phyloP scores from a whole-genome alignment of 2,888 invertebrate species.

The Melolontha melolontha region DNA sequence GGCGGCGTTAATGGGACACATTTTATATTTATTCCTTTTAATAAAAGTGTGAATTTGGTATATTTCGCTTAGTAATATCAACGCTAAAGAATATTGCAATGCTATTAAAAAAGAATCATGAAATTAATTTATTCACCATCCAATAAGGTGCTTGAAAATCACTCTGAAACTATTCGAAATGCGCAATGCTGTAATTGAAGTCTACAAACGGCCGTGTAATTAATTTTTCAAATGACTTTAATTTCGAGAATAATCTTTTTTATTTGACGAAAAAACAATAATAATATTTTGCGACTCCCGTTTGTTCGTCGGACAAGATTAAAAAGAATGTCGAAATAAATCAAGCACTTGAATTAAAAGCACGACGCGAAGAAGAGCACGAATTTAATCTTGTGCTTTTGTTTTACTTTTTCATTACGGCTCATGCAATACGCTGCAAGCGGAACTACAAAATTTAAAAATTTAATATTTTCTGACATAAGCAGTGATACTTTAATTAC shows the following conservation, averaged over 20 bases:
- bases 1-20: too few relatives aligned
- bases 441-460: slow-evolving; percentile 9
- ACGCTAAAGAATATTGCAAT: too few relatives aligned
- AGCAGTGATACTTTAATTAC: slow-evolving; percentile 21
- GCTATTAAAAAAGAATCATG: too few relatives aligned
- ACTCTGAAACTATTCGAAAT: not conserved
- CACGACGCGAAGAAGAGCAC: slow-evolving; percentile 6
- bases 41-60: too few relatives aligned
- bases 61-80: too few relatives aligned
- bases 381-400: slow-evolving; percentile 27
- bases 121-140: slow-evolving; percentile 3
- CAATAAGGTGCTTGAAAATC: not conserved
- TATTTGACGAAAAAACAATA: slow-evolving; percentile 12
- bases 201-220: not conserved
- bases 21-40: too few relatives aligned
- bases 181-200: not conserved
- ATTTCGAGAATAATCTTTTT: slow-evolving; percentile 21
- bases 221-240: slow-evolving; percentile 32
- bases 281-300: slow-evolving; percentile 14
- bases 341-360: slow-evolving; percentile 35
- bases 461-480: slow-evolving; percentile 24
- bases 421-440: slow-evolving; percentile 17
- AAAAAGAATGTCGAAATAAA: slow-evolving; percentile 34
- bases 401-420: slow-evolving; percentile 22
- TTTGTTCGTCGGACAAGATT: slow-evolving; percentile 25